A percentile compares a stretch with the other conserved stretches of the same genome.
These are phyloP conservation scores for Parnassius glacialis DNA, from an alignment of 2,888 invertebrate genomes.

Conservation along the genomic window DNA sequence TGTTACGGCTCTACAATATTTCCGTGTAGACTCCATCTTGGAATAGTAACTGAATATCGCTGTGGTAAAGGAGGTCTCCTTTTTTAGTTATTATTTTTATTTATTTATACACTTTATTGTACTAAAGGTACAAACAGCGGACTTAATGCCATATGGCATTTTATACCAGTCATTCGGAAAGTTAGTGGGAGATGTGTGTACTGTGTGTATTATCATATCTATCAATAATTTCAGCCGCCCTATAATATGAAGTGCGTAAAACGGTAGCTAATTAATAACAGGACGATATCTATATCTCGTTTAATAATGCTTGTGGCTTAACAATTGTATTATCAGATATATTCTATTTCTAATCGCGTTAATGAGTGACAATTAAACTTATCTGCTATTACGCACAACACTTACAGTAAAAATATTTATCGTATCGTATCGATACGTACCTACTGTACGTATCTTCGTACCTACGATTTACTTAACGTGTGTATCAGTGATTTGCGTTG, in stretches of 20 bases:
- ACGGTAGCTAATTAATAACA: constrained; percentile 13
- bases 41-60: neutral
- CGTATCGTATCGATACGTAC: too few relatives aligned
- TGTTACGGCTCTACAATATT: neutral
- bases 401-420: constrained; percentile 19
- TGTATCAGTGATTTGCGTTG: neutral
- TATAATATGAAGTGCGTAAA: constrained; percentile 6
- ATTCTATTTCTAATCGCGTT: constrained; percentile 23
- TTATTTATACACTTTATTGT: too few relatives aligned
- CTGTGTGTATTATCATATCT: too few relatives aligned
- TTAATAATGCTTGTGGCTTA: constrained; percentile 11
- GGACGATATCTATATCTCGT: constrained; percentile 17
- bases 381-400: constrained; percentile 19
- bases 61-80: too few relatives aligned
- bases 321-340: constrained; percentile 22
- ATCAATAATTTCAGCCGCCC: neutral
- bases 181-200: too few relatives aligned
- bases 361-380: constrained; percentile 26
- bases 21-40: neutral
- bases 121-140: too few relatives aligned
- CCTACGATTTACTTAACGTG: constrained; percentile 1
- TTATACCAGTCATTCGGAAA: too few relatives aligned
- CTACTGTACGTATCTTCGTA: constrained; percentile 2
- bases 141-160: too few relatives aligned
- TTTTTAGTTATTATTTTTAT: too few relatives aligned